Percentiles rank a stretch among this genome's conserved stretches.
Conservation (phyloP, 2,797 vertebrate species). For the Urosaurus nigricauda region DNA sequence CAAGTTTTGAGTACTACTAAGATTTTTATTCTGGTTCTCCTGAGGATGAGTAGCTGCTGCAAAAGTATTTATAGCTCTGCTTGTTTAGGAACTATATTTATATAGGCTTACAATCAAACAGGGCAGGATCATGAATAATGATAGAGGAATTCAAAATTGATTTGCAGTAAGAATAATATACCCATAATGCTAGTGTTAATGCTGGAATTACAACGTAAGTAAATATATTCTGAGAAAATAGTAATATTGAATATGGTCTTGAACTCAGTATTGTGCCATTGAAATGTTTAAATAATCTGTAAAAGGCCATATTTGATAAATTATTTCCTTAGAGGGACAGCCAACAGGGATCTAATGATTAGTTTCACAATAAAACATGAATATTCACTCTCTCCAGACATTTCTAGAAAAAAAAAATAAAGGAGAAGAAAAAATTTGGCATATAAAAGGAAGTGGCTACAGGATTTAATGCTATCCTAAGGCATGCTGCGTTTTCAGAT, state of each 20-base stretch:
- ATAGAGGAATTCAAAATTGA: not conserved
- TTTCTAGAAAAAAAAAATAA: constrained; percentile 20
- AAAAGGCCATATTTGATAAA: not conserved
- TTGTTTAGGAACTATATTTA: not conserved
- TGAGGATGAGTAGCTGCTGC: not conserved
- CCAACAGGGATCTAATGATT: not conserved
- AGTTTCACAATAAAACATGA: not conserved
- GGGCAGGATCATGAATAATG: not conserved
- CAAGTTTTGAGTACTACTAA: no score
- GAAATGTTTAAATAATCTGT: not conserved
- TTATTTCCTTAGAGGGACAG: not conserved
- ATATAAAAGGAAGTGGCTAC: constrained; percentile 45
- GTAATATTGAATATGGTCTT: not conserved
- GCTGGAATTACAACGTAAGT: not conserved
- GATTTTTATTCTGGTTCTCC: not conserved
- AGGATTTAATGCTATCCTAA: constrained; percentile 22
- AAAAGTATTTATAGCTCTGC: not conserved
- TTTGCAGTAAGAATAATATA: not conserved
- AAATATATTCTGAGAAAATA: not conserved
- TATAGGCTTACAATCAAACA: not conserved
- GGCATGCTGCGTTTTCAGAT: constrained; percentile 62
- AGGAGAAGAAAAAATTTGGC: constrained; percentile 62
- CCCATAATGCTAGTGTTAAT: not conserved
- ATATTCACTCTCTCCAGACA: not conserved
- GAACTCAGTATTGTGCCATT: not conserved